phyloP scores from a whole-genome alignment of 1,140 invertebrate genomes.

The Drosophila repleta region DNA sequence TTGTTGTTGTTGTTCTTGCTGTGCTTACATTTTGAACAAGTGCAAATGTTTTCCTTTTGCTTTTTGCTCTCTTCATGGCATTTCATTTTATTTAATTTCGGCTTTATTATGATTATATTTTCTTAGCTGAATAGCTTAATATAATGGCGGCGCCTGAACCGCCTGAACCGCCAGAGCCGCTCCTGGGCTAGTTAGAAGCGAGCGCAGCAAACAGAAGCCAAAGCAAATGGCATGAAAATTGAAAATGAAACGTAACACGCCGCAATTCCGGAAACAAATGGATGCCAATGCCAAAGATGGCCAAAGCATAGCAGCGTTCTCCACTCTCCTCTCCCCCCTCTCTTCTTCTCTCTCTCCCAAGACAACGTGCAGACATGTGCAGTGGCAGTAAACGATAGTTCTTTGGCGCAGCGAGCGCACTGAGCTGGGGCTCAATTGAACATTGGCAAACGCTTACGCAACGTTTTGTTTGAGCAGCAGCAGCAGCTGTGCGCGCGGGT shows the following conservation, averaged over 20 bases:
- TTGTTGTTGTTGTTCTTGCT: conserved; percentile 11
- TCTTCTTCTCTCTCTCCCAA: not conserved
- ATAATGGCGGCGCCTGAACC: too few species aligned
- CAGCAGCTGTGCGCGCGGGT: conserved; percentile 18
- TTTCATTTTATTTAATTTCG: conserved; percentile 80
- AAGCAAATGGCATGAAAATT: conserved; percentile 73
- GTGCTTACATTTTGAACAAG: conserved; percentile 74
- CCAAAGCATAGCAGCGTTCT: too few species aligned
- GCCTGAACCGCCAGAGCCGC: conserved; percentile 1
- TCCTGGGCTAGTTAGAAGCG: not conserved
- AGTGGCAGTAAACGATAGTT: conserved; percentile 68
- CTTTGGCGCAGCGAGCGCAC: conserved; percentile 1
- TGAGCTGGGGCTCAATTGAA: conserved; percentile 44
- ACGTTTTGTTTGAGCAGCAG: conserved; percentile 63
- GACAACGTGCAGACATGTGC: conserved; percentile 72
- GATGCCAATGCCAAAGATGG: conserved; percentile 34
- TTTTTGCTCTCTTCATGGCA: conserved; percentile 55
- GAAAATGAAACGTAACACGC: conserved; percentile 74
- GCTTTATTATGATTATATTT: conserved; percentile 81
- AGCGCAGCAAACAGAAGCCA: conserved; percentile 25
- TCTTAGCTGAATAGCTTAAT: conserved; percentile 68
- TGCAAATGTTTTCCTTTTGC: conserved; percentile 53
- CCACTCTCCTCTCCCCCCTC: too few species aligned
- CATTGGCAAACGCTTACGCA: conserved; percentile 76
- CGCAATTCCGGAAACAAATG: conserved; percentile 71